Conservation (phyloP, 2,888 invertebrate species). For the Drosophila dives region DNA sequence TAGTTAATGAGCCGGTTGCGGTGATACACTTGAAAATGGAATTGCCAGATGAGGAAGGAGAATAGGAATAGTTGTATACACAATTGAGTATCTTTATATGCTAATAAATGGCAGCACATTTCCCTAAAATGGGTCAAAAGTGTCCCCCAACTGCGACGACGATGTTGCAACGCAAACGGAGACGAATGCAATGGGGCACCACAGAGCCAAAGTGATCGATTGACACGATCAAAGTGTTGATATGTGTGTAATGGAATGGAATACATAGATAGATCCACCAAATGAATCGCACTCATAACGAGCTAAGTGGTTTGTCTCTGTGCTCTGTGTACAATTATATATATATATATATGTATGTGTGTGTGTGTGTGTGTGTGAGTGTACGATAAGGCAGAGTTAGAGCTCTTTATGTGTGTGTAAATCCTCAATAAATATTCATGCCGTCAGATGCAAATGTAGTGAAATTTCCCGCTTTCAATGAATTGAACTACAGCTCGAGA, state of each 20-base stretch:
- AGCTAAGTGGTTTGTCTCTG: constrained; percentile 65
- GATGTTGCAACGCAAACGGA: constrained; percentile 67
- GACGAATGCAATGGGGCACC: constrained; percentile 52
- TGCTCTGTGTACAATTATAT: constrained; percentile 13
- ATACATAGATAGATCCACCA: constrained; percentile 51
- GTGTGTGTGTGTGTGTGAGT: constrained; percentile 18
- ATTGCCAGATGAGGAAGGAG: constrained; percentile 1
- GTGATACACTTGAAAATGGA: constrained; percentile 69
- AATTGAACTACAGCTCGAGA: constrained; percentile 67
- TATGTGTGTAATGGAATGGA: constrained; percentile 64
- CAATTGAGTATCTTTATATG: constrained; percentile 76
- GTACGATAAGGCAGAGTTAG: constrained; percentile 50
- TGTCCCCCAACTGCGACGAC: constrained; percentile 78
- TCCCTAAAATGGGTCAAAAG: constrained; percentile 85
- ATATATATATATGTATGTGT: background rate
- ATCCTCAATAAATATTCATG: constrained; percentile 79
- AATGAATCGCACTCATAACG: constrained; percentile 65
- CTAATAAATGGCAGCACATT: constrained; percentile 79
- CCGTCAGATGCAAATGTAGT: constrained; percentile 76
- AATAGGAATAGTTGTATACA: constrained; percentile 41
- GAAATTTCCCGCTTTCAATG: constrained; percentile 64
- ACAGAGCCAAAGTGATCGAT: constrained; percentile 77
- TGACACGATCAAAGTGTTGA: constrained; percentile 82
- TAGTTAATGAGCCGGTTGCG: constrained; percentile 48
- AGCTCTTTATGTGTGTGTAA: constrained; percentile 36